Percentiles rank a stretch among this genome's conserved stretches.
These are phyloP conservation scores for Pristionchus mayeri DNA, from an alignment of 2,888 invertebrate species.

Conservation along the genomic window DNA sequence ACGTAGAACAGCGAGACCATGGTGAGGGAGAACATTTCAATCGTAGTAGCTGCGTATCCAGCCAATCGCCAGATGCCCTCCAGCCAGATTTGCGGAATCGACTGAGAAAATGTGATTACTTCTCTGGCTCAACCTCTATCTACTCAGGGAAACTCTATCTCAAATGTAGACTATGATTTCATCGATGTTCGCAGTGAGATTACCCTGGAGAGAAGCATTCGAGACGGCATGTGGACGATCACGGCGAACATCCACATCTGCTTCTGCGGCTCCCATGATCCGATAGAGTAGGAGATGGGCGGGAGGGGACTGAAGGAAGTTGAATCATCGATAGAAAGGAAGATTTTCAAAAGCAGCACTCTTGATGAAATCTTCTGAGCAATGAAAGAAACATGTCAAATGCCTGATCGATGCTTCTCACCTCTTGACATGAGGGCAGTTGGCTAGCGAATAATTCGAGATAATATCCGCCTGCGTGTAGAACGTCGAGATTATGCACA, in stretches of 20 bases:
- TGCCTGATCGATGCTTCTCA: too few relatives aligned
- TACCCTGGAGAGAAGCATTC: background rate
- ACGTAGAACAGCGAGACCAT: slow-evolving; percentile 2
- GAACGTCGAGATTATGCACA: background rate
- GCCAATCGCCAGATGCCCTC: background rate
- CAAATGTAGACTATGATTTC: too few relatives aligned
- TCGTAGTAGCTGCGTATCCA: background rate
- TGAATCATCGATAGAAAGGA: too few relatives aligned
- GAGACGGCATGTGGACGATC: background rate
- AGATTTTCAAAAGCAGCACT: too few relatives aligned
- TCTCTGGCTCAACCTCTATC: too few relatives aligned
- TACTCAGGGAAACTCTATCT: too few relatives aligned
- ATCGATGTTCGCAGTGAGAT: too few relatives aligned
- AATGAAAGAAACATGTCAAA: too few relatives aligned
- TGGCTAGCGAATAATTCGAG: background rate
- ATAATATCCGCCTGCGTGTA: background rate
- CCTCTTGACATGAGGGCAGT: slow-evolving; percentile 12
- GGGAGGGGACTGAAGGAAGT: background rate
- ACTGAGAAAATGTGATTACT: too few relatives aligned
- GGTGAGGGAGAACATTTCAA: background rate
- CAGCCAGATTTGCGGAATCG: background rate
- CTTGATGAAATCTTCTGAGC: too few relatives aligned
- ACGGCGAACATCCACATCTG: background rate
- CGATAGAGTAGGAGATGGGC: slow-evolving; percentile 14
- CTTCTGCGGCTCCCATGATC: background rate